Conservation (phyloP, 37 sponge, comb jelly and placozoan species). For the Mnemiopsis leidyi region DNA sequence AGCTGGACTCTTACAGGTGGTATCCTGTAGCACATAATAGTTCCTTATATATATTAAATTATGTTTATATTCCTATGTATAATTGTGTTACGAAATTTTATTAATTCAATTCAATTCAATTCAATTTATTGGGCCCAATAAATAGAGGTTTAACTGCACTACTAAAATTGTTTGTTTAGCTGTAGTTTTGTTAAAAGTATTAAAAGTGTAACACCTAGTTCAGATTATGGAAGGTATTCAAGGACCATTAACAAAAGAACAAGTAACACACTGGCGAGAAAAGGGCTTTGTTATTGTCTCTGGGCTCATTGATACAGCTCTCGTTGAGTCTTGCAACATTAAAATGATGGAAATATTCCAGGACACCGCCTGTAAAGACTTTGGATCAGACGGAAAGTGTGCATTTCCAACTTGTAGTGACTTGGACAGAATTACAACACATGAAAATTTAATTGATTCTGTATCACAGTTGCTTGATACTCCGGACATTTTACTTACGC, state of each 20-base stretch:
- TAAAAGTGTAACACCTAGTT: no score
- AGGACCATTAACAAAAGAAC: slow-evolving; percentile 13
- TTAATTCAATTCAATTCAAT: no score
- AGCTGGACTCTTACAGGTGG: no score
- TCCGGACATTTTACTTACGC: not conserved
- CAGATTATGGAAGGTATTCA: not conserved
- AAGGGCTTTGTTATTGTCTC: not conserved
- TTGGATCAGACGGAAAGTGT: slow-evolving; percentile 7
- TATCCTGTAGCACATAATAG: no score
- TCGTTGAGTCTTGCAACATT: not conserved
- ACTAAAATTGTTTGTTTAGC: no score
- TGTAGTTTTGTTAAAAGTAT: no score
- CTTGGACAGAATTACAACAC: not conserved
- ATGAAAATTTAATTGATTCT: not conserved
- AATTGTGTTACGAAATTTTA: no score
- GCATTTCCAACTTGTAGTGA: not conserved
- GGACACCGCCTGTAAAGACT: not conserved
- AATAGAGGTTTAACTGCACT: no score
- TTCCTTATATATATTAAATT: no score
- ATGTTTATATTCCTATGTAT: no score
- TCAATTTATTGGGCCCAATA: no score
- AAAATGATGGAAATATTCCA: not conserved
- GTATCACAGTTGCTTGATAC: not conserved
- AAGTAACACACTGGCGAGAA: slow-evolving; percentile 25
- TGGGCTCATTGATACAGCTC: not conserved